Evolutionary conservation across 2,797 vertebrate species (phyloP).

Genomic region (Enteromius mattozi): DNA sequence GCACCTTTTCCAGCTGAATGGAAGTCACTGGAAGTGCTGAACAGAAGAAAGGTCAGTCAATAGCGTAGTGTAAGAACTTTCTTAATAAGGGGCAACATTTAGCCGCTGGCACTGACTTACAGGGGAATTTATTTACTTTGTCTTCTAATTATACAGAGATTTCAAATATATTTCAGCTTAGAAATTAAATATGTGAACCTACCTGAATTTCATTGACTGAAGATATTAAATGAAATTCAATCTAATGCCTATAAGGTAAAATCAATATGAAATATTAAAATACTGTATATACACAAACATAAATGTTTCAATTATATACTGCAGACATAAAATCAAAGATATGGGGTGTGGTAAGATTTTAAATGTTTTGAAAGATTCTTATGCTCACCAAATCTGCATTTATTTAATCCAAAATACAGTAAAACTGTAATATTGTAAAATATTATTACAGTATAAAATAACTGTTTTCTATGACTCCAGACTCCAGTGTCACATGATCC

Average conservation of each 20-base stretch:
- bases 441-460: background rate
- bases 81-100: background rate
- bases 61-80: background rate
- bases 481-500: background rate
- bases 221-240: too few species aligned
- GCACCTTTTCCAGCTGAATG: conserved; percentile 14
- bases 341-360: background rate
- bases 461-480: background rate
- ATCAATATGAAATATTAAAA: background rate
- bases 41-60: conserved; percentile 25
- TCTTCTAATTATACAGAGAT: background rate
- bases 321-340: background rate
- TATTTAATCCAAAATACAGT: background rate
- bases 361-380: background rate
- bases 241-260: background rate
- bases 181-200: too few species aligned
- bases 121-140: background rate
- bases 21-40: conserved; percentile 33
- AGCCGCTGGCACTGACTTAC: background rate
- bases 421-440: background rate
- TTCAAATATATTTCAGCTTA: background rate
- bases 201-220: too few species aligned
- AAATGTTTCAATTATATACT: background rate
- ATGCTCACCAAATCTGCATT: background rate
- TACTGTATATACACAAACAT: background rate